Evolutionary conservation across 2,797 vertebrate species (phyloP).

Genomic region (Denticeps clupeoides): DNA sequence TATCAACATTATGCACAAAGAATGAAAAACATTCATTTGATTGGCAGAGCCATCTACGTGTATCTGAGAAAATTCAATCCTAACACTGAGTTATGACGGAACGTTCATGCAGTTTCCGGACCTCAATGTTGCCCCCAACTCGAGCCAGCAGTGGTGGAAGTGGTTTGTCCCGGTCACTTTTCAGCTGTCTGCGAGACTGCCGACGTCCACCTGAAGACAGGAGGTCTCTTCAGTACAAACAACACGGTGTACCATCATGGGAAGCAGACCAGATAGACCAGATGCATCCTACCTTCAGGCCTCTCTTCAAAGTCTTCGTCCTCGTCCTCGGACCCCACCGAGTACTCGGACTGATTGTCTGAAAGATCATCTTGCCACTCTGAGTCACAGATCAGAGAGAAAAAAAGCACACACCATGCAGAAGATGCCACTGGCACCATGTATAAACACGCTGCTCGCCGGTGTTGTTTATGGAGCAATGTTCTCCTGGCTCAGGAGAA

Average conservation of each 20-base stretch:
- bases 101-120: too few relatives aligned
- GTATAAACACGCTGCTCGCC: too few relatives aligned
- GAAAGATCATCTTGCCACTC: constrained; percentile 98
- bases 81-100: too few relatives aligned
- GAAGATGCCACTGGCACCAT: background rate
- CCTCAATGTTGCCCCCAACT: constrained; percentile 95
- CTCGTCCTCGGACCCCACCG: constrained; percentile 95
- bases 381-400: constrained; percentile 41
- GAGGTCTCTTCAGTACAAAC: background rate
- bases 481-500: too few relatives aligned
- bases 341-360: constrained; percentile 98
- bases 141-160: constrained; percentile 87
- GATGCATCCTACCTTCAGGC: constrained; percentile 71
- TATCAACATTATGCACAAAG: constrained; percentile 2
- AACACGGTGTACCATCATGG: background rate
- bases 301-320: constrained; percentile 98
- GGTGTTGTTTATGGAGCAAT: too few relatives aligned
- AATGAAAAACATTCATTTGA: background rate
- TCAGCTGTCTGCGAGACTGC: constrained; percentile 87
- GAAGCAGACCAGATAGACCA: background rate
- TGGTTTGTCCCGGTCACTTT: constrained; percentile 89
- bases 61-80: too few relatives aligned
- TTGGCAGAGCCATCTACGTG: too few relatives aligned
- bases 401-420: constrained; percentile 1
- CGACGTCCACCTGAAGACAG: constrained; percentile 75